Base-by-base conservation (phyloP, 2,888 invertebrate species). In the Hirtodrosophila histrioides region DNA sequence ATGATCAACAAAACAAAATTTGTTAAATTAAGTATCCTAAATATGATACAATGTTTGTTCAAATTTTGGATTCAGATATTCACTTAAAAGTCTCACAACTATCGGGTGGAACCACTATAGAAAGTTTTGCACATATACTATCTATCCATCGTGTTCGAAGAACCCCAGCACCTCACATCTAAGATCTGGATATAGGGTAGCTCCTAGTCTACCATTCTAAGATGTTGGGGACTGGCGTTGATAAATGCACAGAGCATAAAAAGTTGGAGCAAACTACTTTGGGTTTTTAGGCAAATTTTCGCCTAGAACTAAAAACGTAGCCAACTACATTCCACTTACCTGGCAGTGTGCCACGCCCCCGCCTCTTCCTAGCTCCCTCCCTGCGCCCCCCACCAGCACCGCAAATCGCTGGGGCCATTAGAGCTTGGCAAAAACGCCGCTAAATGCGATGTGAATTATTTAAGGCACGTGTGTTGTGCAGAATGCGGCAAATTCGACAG, bases 401-500 rank as follows among this genome's bases (percentile, higher is more conserved):
- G 39, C 86, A 87, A 81, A 81, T 82, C 80, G 77, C 69, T 76
- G 79, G 50, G 44, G 66, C 88, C 83, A 86, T 82, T 82, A 88
- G 83, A 87, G 79, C 69, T 54, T 49, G 56, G 60, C 78, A 79
- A 77, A 83, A 86, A 77, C 75, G 67, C 64, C 78, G 84, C 88
- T 82, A 82, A 84, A 84, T 84, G 78, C 84, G 87, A 68, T 68
- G 75, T 84, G 88, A 88, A 88, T 84, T 88, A 84, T 88, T 84
- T 84, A 84, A 84, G 88, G 85, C 88, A 86, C 84, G 88, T 84
- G 88, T 82, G 88, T 75, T 75, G 88, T 84, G 87, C 81, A 75
- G 78, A 88, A 86, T 86, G 84, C 87, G 87, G 88, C 81, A 88
- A 88, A 84, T 84, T 86, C 84, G 84, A 86, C 88, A 86, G 85